Evolutionary conservation across 2,888 invertebrate species (phyloP), one percentile per base, ranked within the genome.

Genomic region (Coleophora flavipennella): DNA sequence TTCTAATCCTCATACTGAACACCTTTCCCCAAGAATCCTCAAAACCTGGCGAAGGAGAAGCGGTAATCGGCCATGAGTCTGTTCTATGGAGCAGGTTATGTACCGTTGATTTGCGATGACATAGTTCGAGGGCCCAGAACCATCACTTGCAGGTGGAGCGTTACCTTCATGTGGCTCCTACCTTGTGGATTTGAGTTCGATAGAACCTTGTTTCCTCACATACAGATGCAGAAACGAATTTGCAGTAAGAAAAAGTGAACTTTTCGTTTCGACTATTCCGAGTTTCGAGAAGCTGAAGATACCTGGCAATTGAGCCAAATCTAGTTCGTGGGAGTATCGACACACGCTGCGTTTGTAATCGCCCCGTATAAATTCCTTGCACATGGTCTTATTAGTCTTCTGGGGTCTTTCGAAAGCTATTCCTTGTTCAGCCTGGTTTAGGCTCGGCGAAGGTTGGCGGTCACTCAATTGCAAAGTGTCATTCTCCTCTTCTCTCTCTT

Each of bases 231-330:
- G 77, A 79, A 0, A 74, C 73, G 45, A 67, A 78, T 45, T 59
- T 72, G 43, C 78, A 78, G n/a, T 61, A 57, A 0, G 64, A 55
- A 26, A 49, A 52, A 0, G 49, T 63, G 36, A 79, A 79, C 0
- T 53, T 51, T 0, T 52, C 41, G 29, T 78, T 78, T 37, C 77
- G 78, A 33, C 57, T 78, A 28, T 78, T 67, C 25, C 59, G 59
- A 36, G 80, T n/a, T n/a, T n/a, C n/a, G n/a, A 80, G 40, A 80
- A 80, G 3, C 67, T 73, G 29, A 68, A 74, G 0, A 77, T 58
- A 0, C 67, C 67, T 0, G 51, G 46, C 2, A 78, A 40, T 33
- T 77, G 74, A 0, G 61, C 50, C 0, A 67, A 13, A 13, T 78
- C 76, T 12, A 65, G 41, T 35, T 68, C 59, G 38, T 80, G 79